phyloP scores from a whole-genome alignment of 2,888 invertebrate genomes.

The Sycophila texana region DNA sequence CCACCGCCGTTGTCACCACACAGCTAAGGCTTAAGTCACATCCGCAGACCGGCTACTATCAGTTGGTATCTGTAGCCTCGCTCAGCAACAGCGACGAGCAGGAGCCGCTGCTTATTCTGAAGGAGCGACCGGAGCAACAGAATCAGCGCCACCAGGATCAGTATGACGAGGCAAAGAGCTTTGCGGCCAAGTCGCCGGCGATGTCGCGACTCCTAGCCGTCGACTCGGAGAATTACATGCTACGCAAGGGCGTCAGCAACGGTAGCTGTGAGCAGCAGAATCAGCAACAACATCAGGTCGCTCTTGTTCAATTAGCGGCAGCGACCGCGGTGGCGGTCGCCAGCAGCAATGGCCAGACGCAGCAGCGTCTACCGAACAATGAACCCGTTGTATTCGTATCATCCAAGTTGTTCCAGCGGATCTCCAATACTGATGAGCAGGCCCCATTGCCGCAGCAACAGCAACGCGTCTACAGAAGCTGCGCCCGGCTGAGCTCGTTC shows the following conservation, averaged over 20 bases:
- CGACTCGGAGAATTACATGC: conserved; percentile 74
- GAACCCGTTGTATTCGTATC: too few relatives aligned
- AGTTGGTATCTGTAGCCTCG: conserved; percentile 2
- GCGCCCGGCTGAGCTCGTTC: conserved; percentile 72
- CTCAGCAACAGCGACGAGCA: conserved; percentile 36
- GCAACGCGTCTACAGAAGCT: conserved; percentile 54
- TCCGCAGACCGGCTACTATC: too few relatives aligned
- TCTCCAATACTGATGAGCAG: too few relatives aligned
- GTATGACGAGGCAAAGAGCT: conserved; percentile 63
- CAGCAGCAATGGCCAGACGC: too few relatives aligned
- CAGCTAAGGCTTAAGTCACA: conserved; percentile 33
- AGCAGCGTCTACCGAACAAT: too few relatives aligned
- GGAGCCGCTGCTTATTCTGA: conserved; percentile 25
- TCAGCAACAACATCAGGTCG: conserved; percentile 6
- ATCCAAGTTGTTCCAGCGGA: too few relatives aligned
- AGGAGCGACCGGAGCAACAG: conserved; percentile 54
- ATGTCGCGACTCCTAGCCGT: conserved; percentile 70
- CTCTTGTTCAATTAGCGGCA: conserved; percentile 14
- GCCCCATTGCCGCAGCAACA: neutral
- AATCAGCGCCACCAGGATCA: conserved; percentile 57
- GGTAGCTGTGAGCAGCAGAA: conserved; percentile 22
- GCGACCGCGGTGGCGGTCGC: conserved; percentile 1
- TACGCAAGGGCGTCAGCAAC: conserved; percentile 66
- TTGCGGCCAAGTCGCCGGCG: conserved; percentile 67
- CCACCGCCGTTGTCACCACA: conserved; percentile 62